Conservation (phyloP, 2,888 invertebrate genomes). For the Nymphalis c-album region DNA sequence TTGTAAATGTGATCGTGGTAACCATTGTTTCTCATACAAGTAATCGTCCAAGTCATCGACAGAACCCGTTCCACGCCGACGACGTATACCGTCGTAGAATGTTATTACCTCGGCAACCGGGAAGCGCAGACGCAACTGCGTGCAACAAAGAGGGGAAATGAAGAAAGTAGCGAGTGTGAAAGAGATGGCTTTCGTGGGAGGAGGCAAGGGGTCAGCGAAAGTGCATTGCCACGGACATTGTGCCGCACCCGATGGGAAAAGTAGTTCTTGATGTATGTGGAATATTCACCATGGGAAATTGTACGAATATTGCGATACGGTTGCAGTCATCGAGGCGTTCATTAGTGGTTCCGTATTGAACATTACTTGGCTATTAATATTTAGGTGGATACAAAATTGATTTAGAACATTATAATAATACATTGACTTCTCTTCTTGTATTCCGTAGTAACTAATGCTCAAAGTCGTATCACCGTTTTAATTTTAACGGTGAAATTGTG, state of each 20-base stretch:
- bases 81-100: constrained; percentile 79
- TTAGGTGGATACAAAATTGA: background rate
- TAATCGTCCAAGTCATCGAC: constrained; percentile 77
- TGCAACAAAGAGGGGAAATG: constrained; percentile 58
- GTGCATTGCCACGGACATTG: constrained; percentile 79
- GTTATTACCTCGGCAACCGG: constrained; percentile 67
- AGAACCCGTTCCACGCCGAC: constrained; percentile 79
- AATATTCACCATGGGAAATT: constrained; percentile 62
- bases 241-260: constrained; percentile 75
- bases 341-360: constrained; percentile 18
- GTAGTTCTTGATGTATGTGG: constrained; percentile 63
- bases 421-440: no score
- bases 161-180: constrained; percentile 64
- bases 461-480: constrained; percentile 50
- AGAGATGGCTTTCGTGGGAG: constrained; percentile 70
- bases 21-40: constrained; percentile 75
- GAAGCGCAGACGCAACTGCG: constrained; percentile 75
- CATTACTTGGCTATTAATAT: constrained; percentile 40
- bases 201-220: constrained; percentile 80
- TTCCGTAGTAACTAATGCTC: background rate
- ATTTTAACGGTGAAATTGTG: constrained; percentile 76
- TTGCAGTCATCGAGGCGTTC: constrained; percentile 14
- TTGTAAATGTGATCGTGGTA: constrained; percentile 57
- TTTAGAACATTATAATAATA: no score
- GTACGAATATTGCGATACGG: constrained; percentile 39